These are phyloP conservation scores for Poeciliopsis presidionis DNA, from an alignment of 2,797 vertebrate species.

Conservation along the genomic window DNA sequence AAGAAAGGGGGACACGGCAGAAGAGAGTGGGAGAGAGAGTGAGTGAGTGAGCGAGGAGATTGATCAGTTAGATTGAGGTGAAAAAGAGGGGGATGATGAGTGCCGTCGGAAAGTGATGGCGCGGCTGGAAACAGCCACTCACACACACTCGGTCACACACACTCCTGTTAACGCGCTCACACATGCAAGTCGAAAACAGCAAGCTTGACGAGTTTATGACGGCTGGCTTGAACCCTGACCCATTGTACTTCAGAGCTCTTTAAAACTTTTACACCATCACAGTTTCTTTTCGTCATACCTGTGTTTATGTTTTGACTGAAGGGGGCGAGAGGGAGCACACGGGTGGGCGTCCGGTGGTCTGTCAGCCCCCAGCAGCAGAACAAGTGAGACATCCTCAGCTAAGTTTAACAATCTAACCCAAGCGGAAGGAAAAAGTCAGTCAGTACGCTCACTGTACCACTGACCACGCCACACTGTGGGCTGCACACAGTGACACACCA, in stretches of 20 bases:
- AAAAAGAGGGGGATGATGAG: conserved; percentile 65
- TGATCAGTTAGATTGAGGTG: conserved; percentile 49
- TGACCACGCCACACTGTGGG: conserved; percentile 58
- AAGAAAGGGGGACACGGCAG: conserved; percentile 49
- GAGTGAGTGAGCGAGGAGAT: conserved; percentile 46
- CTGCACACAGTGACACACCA: conserved; percentile 31
- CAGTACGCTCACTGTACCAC: conserved; percentile 46
- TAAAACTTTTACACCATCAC: background rate
- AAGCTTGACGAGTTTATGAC: conserved; percentile 22
- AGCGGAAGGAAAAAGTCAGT: conserved; percentile 62
- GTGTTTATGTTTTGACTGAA: background rate
- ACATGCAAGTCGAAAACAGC: conserved; percentile 44
- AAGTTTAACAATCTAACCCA: conserved; percentile 29
- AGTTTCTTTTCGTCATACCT: background rate
- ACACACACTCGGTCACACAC: conserved; percentile 50
- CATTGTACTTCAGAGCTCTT: conserved; percentile 5
- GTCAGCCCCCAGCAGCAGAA: conserved; percentile 41
- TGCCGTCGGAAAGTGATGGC: conserved; percentile 75
- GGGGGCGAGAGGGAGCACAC: background rate
- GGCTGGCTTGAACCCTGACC: conserved; percentile 2
- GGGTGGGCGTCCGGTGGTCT: conserved; percentile 56
- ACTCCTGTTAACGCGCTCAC: conserved; percentile 19
- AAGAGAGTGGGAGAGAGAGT: conserved; percentile 65
- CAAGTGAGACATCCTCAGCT: conserved; percentile 60
- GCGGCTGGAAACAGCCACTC: conserved; percentile 77